Percentiles rank a stretch among this genome's conserved stretches.
Evolutionary conservation across 2,113 vertebrate genomes (phyloP).

Genomic region (Ceratotherium simum): DNA sequence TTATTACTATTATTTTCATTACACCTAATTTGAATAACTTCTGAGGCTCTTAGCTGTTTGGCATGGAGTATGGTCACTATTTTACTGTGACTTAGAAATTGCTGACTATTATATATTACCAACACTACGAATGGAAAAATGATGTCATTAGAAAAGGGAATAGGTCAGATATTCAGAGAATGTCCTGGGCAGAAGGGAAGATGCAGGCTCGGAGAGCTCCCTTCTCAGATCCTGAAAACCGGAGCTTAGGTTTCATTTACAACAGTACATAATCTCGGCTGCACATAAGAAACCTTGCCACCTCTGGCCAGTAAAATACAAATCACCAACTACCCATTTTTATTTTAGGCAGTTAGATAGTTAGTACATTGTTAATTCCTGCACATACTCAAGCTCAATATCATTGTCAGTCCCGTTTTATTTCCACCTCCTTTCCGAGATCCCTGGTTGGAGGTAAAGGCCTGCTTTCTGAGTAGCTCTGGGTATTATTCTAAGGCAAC

Average conservation of each 20-base stretch:
- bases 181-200: background rate
- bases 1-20: background rate
- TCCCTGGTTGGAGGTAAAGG: constrained; percentile 66
- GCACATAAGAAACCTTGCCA: constrained; percentile 65
- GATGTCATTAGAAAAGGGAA: background rate
- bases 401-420: constrained; percentile 66
- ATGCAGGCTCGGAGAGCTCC: background rate
- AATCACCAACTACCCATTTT: constrained; percentile 71
- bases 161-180: background rate
- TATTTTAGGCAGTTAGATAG: constrained; percentile 81
- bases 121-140: constrained; percentile 23
- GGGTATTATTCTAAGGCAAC: constrained; percentile 18
- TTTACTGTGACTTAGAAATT: constrained; percentile 37
- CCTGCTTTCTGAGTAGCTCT: background rate
- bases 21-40: background rate
- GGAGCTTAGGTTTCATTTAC: constrained; percentile 63
- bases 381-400: constrained; percentile 53
- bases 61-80: background rate
- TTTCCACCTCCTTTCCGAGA: constrained; percentile 58
- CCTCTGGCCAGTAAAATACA: constrained; percentile 71
- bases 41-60: background rate
- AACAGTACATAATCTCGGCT: constrained; percentile 65
- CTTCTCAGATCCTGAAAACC: background rate
- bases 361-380: constrained; percentile 79
- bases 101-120: background rate